Evolutionary conservation across 1,140 invertebrate genomes (phyloP).

Genomic region (Pemphigus obesinymphae): DNA sequence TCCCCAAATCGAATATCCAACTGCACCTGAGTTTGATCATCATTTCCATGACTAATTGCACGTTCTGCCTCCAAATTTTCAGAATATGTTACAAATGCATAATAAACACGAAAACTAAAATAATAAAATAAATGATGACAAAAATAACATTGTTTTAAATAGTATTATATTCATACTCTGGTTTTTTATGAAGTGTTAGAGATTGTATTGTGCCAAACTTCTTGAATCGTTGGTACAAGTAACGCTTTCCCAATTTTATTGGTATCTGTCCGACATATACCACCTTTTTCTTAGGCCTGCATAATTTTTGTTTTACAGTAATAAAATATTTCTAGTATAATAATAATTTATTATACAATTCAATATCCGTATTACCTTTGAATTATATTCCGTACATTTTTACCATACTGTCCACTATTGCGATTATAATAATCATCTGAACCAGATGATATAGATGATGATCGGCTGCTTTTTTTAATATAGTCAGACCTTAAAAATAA

Average conservation of each 20-base stretch:
- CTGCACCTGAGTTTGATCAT: neutral
- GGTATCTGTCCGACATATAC: slow-evolving; percentile 39
- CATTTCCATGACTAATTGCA: slow-evolving; percentile 24
- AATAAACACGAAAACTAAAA: slow-evolving; percentile 31
- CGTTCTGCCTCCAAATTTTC: neutral
- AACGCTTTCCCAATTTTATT: slow-evolving; percentile 20
- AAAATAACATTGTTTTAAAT: neutral
- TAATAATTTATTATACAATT: neutral
- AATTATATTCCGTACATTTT: neutral
- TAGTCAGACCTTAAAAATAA: neutral
- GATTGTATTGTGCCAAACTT: slow-evolving; percentile 14
- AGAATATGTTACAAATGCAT: slow-evolving; percentile 31
- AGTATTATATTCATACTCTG: neutral
- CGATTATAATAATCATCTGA: slow-evolving; percentile 16
- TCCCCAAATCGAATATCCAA: slow-evolving; percentile 25
- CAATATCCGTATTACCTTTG: neutral
- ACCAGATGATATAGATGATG: neutral
- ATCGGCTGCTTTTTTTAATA: neutral
- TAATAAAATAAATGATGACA: neutral
- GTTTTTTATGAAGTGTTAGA: slow-evolving; percentile 36
- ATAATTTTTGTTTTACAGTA: neutral
- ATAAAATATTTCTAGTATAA: neutral
- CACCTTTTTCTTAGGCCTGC: neutral
- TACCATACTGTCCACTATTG: neutral
- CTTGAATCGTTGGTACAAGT: slow-evolving; percentile 18